phyloP scores from a whole-genome alignment of 2,888 invertebrate genomes.

The Agapostemon virescens region DNA sequence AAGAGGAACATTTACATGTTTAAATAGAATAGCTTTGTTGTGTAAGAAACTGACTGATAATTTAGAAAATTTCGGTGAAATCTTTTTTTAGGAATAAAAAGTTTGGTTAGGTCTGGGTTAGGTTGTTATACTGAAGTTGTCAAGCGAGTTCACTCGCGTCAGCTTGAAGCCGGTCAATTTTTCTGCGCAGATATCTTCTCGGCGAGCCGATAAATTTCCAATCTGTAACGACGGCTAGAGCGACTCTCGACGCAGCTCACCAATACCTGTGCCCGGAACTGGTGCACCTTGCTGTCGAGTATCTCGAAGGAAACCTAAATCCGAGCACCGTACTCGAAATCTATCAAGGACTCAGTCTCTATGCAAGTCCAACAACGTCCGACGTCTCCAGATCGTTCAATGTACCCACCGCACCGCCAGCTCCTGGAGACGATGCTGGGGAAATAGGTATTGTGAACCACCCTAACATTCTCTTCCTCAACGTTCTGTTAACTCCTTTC shows the following conservation, averaged over 20 bases:
- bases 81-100: neutral
- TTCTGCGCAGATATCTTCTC: conserved; percentile 83
- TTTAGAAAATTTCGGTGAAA: neutral
- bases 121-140: neutral
- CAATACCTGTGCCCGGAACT: conserved; percentile 88
- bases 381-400: conserved; percentile 78
- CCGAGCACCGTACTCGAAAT: conserved; percentile 86
- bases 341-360: conserved; percentile 82
- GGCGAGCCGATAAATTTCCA: conserved; percentile 84
- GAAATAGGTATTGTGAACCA: conserved; percentile 70
- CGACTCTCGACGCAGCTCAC: conserved; percentile 88
- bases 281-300: conserved; percentile 85
- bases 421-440: conserved; percentile 72
- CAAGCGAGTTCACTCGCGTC: conserved; percentile 13
- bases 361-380: conserved; percentile 67
- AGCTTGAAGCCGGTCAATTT: conserved; percentile 8
- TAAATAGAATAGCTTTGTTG: neutral
- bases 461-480: too few species aligned
- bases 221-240: conserved; percentile 85
- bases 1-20: neutral
- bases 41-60: neutral
- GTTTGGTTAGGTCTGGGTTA: conserved; percentile 45
- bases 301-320: conserved; percentile 85
- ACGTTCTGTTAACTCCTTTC: too few species aligned
- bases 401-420: conserved; percentile 82